Evolutionary conservation across 2,113 vertebrate species (phyloP), one percentile per base, ranked within the genome.

Genomic region (Nansenia antarctica): DNA sequence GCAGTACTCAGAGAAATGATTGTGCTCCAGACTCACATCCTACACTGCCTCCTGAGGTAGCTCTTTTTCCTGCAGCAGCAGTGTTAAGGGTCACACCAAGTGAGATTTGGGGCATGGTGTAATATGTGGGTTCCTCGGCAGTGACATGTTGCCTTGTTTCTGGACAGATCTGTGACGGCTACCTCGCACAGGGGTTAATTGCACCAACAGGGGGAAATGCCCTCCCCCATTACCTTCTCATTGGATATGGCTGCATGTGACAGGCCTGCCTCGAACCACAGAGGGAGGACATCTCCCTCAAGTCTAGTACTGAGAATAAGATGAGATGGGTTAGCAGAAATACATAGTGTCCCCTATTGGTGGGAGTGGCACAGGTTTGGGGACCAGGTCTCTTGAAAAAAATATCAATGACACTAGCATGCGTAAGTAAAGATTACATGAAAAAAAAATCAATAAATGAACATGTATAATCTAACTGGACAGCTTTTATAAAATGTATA

Each of bases 161-260:
- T 68, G 62, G 64, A 54, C 67, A 71, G 57, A 35, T 20, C 49
- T 39, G 45, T 54, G 77, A 74, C 57, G 39, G 58, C 52, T 32
- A 45, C 62, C 69, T 64, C 65, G 58, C 78, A 68, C 58, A 67
- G 61, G 45, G 71, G 65, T 75, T 81, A 78, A 85, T 81, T 71
- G 67, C 66, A 62, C 63, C 37, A 70, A 52, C 63, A 76, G 75
- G 69, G 69, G 67, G 67, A 81, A 80, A 86, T 31, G 27, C 64
- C 67, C 35, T 47, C 62, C 67, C 62, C 58, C 20, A 67, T 83
- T 77, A 54, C 54, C 34, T 72, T 72, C 67, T 62, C 58, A 67
- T 71, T 60, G 78, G 71, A 81, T 59, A 29, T 69, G 55, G 61
- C 45, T 68, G 70, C 67, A 67, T 69, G 65, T 81, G 68, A 83